Conservation (phyloP, 2,797 vertebrate genomes). For the Microctenopoma steveboyesi region DNA sequence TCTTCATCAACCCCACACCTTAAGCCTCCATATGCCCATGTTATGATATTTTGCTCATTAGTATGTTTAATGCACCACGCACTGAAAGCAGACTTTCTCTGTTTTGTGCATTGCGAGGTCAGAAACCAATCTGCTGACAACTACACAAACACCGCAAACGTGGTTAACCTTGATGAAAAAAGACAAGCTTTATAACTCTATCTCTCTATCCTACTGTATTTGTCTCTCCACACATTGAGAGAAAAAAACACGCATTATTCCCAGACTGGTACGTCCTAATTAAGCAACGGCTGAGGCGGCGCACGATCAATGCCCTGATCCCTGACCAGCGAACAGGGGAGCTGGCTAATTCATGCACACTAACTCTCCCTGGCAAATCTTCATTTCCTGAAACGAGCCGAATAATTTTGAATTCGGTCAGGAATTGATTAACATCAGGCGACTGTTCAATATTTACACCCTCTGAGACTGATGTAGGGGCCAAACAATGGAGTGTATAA, state of each 20-base stretch:
- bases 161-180: slow-evolving; percentile 74
- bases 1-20: not conserved
- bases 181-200: slow-evolving; percentile 34
- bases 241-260: slow-evolving; percentile 62
- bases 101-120: slow-evolving; percentile 58
- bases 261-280: slow-evolving; percentile 79
- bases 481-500: slow-evolving; percentile 86
- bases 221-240: slow-evolving; percentile 58
- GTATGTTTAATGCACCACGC: slow-evolving; percentile 46
- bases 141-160: slow-evolving; percentile 70
- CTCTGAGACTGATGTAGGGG: slow-evolving; percentile 80
- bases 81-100: slow-evolving; percentile 36
- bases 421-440: slow-evolving; percentile 87
- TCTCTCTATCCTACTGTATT: slow-evolving; percentile 49
- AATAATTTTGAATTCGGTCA: slow-evolving; percentile 86
- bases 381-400: slow-evolving; percentile 86
- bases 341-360: slow-evolving; percentile 70
- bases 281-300: slow-evolving; percentile 80
- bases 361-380: slow-evolving; percentile 73
- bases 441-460: slow-evolving; percentile 87
- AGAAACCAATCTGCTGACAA: slow-evolving; percentile 76
- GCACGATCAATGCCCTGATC: slow-evolving; percentile 77
- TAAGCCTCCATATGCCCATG: not conserved
- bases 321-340: slow-evolving; percentile 64
- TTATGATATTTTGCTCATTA: slow-evolving; percentile 55